Conservation (phyloP, 2,113 vertebrate species). For the Amphiprion percula region DNA sequence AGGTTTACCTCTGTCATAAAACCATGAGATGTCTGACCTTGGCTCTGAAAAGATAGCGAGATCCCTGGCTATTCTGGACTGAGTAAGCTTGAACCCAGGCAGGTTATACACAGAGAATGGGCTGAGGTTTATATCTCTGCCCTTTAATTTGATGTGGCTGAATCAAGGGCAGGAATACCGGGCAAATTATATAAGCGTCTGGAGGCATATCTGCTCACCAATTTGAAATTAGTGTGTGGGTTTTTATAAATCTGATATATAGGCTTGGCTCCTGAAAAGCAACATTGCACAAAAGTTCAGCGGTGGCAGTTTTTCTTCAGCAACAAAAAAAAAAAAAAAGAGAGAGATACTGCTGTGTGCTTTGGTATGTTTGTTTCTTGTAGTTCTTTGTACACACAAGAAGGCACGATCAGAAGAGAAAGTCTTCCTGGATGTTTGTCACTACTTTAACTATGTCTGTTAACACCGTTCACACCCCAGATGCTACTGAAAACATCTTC, state of each 20-base stretch:
- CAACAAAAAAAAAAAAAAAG: background rate
- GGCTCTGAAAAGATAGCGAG: conserved; percentile 63
- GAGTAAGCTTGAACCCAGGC: conserved; percentile 48
- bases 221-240: conserved; percentile 45
- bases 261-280: conserved; percentile 9
- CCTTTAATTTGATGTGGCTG: conserved; percentile 62
- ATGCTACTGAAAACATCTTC: conserved; percentile 22
- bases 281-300: conserved; percentile 17
- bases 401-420: conserved; percentile 5
- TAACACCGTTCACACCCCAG: conserved; percentile 29
- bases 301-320: background rate
- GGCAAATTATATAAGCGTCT: conserved; percentile 47
- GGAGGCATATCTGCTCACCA: conserved; percentile 22
- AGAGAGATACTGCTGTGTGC: background rate
- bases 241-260: conserved; percentile 30
- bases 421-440: conserved; percentile 33
- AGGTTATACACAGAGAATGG: conserved; percentile 49
- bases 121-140: conserved; percentile 60
- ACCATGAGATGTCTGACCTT: conserved; percentile 68
- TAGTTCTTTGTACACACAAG: conserved; percentile 24
- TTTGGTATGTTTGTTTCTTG: conserved; percentile 17
- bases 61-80: conserved; percentile 49
- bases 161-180: conserved; percentile 60
- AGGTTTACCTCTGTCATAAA: conserved; percentile 73
- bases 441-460: conserved; percentile 25